phyloP scores from a whole-genome alignment of 2,113 vertebrate species.

The Ursus arctos region DNA sequence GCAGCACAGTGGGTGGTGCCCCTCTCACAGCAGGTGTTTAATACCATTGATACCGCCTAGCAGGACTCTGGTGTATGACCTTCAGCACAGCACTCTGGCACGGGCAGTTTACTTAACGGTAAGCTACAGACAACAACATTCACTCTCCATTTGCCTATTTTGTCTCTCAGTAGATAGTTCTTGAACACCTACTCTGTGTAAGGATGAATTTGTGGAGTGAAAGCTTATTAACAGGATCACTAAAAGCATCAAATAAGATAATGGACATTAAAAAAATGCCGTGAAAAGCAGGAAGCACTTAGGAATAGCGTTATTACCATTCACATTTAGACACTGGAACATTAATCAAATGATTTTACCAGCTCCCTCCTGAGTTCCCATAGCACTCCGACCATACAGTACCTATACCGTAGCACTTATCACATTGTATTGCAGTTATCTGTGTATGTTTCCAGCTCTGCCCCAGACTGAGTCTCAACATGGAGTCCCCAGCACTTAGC shows the following conservation, averaged over 20 bases:
- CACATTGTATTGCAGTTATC: slow-evolving; percentile 54
- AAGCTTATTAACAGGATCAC: neutral
- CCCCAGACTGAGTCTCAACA: slow-evolving; percentile 62
- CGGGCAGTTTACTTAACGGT: neutral
- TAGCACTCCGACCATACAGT: neutral
- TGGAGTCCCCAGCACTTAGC: slow-evolving; percentile 34
- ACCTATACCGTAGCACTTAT: slow-evolving; percentile 61
- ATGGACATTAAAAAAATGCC: slow-evolving; percentile 9
- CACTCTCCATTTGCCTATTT: neutral
- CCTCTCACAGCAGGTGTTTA: neutral
- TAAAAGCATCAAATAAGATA: slow-evolving; percentile 41
- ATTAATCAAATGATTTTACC: slow-evolving; percentile 74
- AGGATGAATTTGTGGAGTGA: neutral
- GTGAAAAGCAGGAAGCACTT: slow-evolving; percentile 52
- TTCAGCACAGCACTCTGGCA: neutral
- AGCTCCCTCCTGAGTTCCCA: slow-evolving; percentile 67
- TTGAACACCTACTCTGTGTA: neutral
- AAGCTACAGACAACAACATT: neutral
- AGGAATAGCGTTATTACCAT: slow-evolving; percentile 66
- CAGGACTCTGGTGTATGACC: neutral
- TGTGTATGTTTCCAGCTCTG: slow-evolving; percentile 62
- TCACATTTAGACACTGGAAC: slow-evolving; percentile 69
- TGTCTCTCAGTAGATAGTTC: neutral
- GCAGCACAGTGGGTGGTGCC: neutral
- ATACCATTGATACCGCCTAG: neutral